Conservation (phyloP, 2,113 vertebrate species). For the Paratilapia polleni region DNA sequence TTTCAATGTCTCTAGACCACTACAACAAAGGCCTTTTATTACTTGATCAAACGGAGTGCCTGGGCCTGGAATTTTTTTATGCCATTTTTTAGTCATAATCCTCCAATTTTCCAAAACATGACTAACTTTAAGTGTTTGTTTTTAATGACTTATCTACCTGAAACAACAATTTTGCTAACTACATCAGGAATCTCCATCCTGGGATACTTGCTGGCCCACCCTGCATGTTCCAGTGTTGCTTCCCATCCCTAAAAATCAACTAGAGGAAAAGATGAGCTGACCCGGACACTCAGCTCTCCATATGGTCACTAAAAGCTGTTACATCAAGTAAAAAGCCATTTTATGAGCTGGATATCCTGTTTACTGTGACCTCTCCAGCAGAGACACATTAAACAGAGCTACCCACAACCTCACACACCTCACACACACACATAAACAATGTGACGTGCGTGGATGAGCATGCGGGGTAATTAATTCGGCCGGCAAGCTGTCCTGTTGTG, state of each 20-base stretch:
- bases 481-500: not conserved
- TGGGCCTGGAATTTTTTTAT: too few relatives aligned
- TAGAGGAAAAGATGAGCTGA: not conserved
- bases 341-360: not conserved
- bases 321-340: not conserved
- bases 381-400: not conserved
- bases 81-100: too few relatives aligned
- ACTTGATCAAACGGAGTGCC: too few relatives aligned
- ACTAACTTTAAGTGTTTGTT: fast-evolving
- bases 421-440: not conserved
- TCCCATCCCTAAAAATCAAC: not conserved
- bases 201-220: not conserved
- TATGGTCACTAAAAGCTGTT: slow-evolving; percentile 14
- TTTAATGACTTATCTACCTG: not conserved
- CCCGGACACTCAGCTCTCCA: not conserved
- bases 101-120: not conserved
- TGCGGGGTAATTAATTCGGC: not conserved
- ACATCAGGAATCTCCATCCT: not conserved
- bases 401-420: not conserved
- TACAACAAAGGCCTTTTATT: too few relatives aligned
- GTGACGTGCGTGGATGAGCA: not conserved
- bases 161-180: not conserved
- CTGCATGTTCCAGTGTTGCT: not conserved
- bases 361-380: not conserved
- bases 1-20: too few relatives aligned